Evolutionary conservation across 2,797 vertebrate species (phyloP).

Genomic region (Thalassophryne amazonica): DNA sequence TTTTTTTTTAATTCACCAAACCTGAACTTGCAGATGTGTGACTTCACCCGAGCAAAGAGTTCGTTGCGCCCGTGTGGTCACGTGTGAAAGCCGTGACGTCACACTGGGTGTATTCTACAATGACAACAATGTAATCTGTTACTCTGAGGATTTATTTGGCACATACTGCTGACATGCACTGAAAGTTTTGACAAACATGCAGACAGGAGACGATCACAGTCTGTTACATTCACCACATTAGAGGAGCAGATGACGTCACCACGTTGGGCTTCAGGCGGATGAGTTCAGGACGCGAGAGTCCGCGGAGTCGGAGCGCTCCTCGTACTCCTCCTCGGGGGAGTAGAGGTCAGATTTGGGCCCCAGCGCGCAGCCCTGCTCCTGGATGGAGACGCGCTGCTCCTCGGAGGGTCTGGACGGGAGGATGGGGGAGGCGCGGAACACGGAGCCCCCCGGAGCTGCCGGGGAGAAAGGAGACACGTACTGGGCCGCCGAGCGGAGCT

Average conservation of each 20-base stretch:
- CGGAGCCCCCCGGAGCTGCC: constrained; percentile 66
- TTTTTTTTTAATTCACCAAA: too few relatives aligned
- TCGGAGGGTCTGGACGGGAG: constrained; percentile 82
- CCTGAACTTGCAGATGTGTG: too few relatives aligned
- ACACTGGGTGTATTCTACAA: too few relatives aligned
- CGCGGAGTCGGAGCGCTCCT: constrained; percentile 92
- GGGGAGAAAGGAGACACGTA: constrained; percentile 91
- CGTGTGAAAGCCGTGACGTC: too few relatives aligned
- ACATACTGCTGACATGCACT: constrained; percentile 93
- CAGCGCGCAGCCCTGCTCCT: constrained; percentile 85
- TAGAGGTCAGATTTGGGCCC: constrained; percentile 89
- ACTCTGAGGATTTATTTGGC: constrained; percentile 83
- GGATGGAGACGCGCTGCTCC: constrained; percentile 85
- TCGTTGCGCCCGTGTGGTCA: too few relatives aligned
- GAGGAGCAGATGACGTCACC: too few relatives aligned
- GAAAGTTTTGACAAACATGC: constrained; percentile 90
- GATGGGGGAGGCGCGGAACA: constrained; percentile 88
- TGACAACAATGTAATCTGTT: constrained; percentile 37
- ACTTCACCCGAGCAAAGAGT: too few relatives aligned
- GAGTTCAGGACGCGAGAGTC: constrained; percentile 93
- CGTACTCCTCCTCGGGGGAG: constrained; percentile 92
- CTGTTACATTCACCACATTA: constrained; percentile 49
- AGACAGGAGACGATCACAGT: constrained; percentile 51
- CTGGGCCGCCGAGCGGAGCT: constrained; percentile 87
- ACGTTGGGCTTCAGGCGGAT: constrained; percentile 78